A percentile compares a stretch with the other conserved stretches of the same genome.
Evolutionary conservation across 2,113 vertebrate genomes (phyloP).

Genomic region (Regulus satrapa): DNA sequence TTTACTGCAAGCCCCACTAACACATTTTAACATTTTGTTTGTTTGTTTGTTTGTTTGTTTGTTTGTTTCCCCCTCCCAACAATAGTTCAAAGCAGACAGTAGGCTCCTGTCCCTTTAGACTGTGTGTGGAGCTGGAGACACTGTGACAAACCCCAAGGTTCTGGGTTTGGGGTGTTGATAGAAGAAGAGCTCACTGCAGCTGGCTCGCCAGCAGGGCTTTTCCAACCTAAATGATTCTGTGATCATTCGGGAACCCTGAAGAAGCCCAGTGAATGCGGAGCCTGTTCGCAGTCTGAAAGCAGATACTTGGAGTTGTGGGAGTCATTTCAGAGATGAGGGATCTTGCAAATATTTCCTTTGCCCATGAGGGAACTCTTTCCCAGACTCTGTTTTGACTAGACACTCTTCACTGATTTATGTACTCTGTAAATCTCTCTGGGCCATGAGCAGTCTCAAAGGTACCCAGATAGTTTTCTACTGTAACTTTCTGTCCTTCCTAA

Average conservation of each 20-base stretch:
- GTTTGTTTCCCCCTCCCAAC: not conserved
- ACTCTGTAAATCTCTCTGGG: not conserved
- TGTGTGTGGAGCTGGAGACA: not conserved
- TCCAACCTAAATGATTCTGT: not conserved
- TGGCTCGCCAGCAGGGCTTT: not conserved
- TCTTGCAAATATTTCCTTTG: not conserved
- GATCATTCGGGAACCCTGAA: not conserved
- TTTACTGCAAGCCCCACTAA: not conserved
- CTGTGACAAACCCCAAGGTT: fast-evolving
- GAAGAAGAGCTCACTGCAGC: not conserved
- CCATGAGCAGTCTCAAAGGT: not conserved
- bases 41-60: too few species aligned
- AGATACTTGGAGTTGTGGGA: not conserved
- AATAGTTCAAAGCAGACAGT: not conserved
- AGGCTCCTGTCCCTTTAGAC: not conserved
- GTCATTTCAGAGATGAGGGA: not conserved
- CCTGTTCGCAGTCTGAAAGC: not conserved
- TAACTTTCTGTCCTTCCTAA: not conserved
- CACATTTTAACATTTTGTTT: too few species aligned
- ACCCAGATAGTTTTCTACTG: not conserved
- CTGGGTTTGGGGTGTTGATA: not conserved
- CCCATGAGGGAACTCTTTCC: not conserved
- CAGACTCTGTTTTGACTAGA: not conserved
- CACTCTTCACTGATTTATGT: not conserved
- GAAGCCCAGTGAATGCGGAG: not conserved